Conservation (phyloP, 1,140 invertebrate genomes). For the Drosophila sucinea region DNA sequence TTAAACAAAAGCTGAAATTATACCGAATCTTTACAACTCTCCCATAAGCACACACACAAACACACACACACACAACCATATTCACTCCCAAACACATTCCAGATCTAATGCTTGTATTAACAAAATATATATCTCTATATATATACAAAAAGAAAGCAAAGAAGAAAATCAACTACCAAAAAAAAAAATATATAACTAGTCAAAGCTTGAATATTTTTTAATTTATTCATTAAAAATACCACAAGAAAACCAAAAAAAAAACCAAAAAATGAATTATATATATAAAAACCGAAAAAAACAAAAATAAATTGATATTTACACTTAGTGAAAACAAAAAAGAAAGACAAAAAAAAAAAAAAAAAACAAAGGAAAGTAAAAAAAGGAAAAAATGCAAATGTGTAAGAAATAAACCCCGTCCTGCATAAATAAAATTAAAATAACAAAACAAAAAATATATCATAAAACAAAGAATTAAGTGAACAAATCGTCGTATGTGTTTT, state of each 20-base stretch:
- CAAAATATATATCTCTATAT: conserved; percentile 32
- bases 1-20: conserved; percentile 1
- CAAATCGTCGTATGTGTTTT: conserved; percentile 61
- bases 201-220: conserved; percentile 82
- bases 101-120: conserved; percentile 17
- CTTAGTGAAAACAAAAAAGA: conserved; percentile 74
- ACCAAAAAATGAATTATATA: conserved; percentile 70
- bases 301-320: conserved; percentile 81
- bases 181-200: conserved; percentile 67
- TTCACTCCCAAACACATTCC: background rate
- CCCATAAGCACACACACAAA: background rate
- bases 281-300: conserved; percentile 51
- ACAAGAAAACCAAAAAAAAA: conserved; percentile 48
- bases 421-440: conserved; percentile 82
- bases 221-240: conserved; percentile 76
- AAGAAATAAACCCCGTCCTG: conserved; percentile 83
- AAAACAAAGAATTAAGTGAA: conserved; percentile 57
- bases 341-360: conserved; percentile 47
- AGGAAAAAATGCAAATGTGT: conserved; percentile 75
- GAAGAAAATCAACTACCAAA: conserved; percentile 57
- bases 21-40: background rate
- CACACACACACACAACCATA: background rate
- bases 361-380: conserved; percentile 47
- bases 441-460: conserved; percentile 68
- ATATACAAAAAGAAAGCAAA: conserved; percentile 49